phyloP scores from a whole-genome alignment of 2,113 vertebrate species.

The Vicugna pacos region DNA sequence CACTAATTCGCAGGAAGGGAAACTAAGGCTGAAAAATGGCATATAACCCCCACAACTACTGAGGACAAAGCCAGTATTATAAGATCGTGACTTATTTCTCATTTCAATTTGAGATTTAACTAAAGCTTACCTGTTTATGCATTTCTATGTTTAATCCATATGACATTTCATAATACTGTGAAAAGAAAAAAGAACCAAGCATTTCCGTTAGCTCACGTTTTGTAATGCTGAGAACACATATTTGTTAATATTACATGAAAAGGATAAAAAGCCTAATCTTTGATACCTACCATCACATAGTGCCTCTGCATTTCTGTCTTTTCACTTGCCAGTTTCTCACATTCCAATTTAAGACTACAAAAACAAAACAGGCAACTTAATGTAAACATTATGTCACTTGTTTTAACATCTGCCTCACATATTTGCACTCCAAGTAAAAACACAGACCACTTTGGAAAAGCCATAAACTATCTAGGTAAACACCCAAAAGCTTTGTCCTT shows the following conservation, averaged over 20 bases:
- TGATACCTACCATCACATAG: conserved; percentile 96
- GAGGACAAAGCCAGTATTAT: conserved; percentile 19
- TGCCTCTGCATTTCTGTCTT: conserved; percentile 99
- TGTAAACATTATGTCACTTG: conserved; percentile 83
- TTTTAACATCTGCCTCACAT: conserved; percentile 84
- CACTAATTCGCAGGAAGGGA: background rate
- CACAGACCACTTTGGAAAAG: conserved; percentile 66
- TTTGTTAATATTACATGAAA: conserved; percentile 27
- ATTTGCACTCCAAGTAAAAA: conserved; percentile 83
- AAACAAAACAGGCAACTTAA: conserved; percentile 86
- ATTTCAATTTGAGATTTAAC: conserved; percentile 70
- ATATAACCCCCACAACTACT: background rate
- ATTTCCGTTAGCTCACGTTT: conserved; percentile 39
- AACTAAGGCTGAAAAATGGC: conserved; percentile 3
- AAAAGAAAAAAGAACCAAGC: conserved; percentile 80
- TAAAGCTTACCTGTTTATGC: conserved; percentile 92
- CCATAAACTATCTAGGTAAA: conserved; percentile 72
- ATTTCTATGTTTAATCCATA: conserved; percentile 95
- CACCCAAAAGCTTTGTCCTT: conserved; percentile 61
- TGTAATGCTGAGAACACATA: background rate
- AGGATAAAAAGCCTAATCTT: conserved; percentile 50
- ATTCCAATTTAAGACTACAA: conserved; percentile 97
- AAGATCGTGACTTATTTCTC: conserved; percentile 20
- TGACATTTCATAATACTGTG: conserved; percentile 94
- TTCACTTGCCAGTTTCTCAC: conserved; percentile 98